A percentile compares a stretch with the other conserved stretches of the same genome.
These are phyloP conservation scores for Bagarius yarrelli DNA, from an alignment of 2,113 vertebrate genomes.

Conservation along the genomic window DNA sequence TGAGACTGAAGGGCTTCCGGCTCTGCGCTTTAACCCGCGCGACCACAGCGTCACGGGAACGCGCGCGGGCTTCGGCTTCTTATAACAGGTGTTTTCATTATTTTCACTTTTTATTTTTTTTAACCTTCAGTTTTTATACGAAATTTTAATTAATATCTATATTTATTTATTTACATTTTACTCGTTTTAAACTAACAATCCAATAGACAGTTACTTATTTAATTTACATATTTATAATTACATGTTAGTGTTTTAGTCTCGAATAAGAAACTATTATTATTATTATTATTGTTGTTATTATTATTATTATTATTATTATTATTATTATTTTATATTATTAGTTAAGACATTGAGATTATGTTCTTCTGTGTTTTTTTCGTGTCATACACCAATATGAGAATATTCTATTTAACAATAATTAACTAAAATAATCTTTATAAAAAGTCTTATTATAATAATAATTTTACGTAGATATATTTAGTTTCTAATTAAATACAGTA, in stretches of 20 bases:
- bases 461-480: neutral
- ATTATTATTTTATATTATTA: constrained; percentile 43
- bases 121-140: neutral
- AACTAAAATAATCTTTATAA: neutral
- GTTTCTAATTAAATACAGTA: neutral
- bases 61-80: neutral
- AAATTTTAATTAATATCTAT: neutral
- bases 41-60: constrained; percentile 12
- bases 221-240: too few species aligned
- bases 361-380: neutral
- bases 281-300: neutral
- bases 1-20: constrained; percentile 7
- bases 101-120: neutral
- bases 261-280: neutral
- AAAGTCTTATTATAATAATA: neutral
- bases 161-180: neutral
- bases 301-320: too few species aligned
- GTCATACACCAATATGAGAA: neutral
- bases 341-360: neutral
- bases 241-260: neutral
- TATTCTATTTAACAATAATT: neutral
- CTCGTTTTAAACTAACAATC: neutral
- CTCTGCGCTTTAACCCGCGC: constrained; percentile 5
- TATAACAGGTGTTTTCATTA: constrained; percentile 12
- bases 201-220: too few species aligned